Base-by-base conservation (phyloP, 2,797 vertebrate genomes). In the Cirrhinus mrigala region DNA sequence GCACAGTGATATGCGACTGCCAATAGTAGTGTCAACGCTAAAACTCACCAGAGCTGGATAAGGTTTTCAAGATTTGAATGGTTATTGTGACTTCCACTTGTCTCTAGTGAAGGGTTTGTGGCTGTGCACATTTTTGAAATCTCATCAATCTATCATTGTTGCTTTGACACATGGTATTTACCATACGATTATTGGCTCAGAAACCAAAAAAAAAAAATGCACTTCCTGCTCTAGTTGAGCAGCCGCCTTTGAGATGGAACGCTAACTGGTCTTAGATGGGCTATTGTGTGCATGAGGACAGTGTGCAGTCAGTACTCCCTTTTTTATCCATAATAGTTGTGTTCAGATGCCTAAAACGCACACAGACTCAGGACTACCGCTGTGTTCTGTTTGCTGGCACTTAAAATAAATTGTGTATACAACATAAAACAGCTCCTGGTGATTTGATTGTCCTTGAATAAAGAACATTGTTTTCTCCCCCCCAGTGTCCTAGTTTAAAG, bases 381-480 rank as follows among this genome's bases (percentile, higher is more conserved):
- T 33, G 50, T 73, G 66, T 64, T 83, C 20, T 75, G 12, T 82
- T 82, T 27, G 18, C 24, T 6, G 10, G 18, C 40, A 48, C 74
- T 66, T 60, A 24, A 70, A 62, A 54, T 68, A 69, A 70, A 54
- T 74, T 79, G 40, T 79, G 71, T 78, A 6, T 58, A 52, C 58
- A 27, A 58, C 77, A 74, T 80, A 80, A 75, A 76, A 73, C 48
- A 37, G 66, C 54, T 87, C 58, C 76, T 68, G 64, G 77, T 87
- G 81, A 84, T 80, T 80, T 79, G 56, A 66, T 68, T 87, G 86
- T 64, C 82, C n/a, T 87, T 84, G 58, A 44, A 22, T 79, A 77
- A 56, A 68, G 60, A 83, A 62, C 58, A 22, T 54, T 24, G 48
- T 76, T 64, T 52, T 79, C 56, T 33, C 18, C 20, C n/a, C 24